Base-by-base conservation (phyloP, 2,797 vertebrate species). In the Amniataba percoides region DNA sequence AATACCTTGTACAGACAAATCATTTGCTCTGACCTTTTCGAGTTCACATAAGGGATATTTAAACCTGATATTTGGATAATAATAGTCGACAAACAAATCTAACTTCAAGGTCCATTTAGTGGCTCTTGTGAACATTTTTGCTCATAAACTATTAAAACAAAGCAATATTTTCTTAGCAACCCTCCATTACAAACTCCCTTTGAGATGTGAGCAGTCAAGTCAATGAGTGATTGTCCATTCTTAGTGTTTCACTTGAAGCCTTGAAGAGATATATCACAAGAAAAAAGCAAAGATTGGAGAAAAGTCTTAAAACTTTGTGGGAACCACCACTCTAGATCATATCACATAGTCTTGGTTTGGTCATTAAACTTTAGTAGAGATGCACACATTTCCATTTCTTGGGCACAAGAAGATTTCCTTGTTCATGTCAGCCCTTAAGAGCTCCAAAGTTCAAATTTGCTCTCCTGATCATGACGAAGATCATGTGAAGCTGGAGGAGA, bases 1-100 rank as follows among this genome's bases (percentile, higher is more conserved):
- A 13, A 72, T 56, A 48, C 7, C 36, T 80, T 61, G 13, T 18
- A 25, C 52, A 40, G 71, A 72, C 1, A 19, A 31, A 5, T 11
- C 15, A n/a, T 55, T 36, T 2, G 25, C 71, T 21, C 12, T 27
- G 36, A n/a, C 7, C 16, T 66, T 42, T 49, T 40, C 27, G 8
- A 9, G 23, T 10, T 3, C 62, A 53, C 16, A 18, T 18, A 5
- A 23, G 9, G 6, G 2, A 8, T 1, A 55, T 31, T 57, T 60
- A n/a, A n/a, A n/a, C n/a, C 16, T 15, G 53, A 25, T 42, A 25
- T 21, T 21, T 21, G 12, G 14, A 25, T 51, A 1, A 49, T 36
- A 45, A 16, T 16, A 52, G 18, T 48, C 62, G 23, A 57, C 11
- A 48, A 56, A 60, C 14, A 34, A 34, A 23, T 18, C 23, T 23